Base-by-base conservation (phyloP, 2,888 invertebrate genomes). In the Onchidella celtica region DNA sequence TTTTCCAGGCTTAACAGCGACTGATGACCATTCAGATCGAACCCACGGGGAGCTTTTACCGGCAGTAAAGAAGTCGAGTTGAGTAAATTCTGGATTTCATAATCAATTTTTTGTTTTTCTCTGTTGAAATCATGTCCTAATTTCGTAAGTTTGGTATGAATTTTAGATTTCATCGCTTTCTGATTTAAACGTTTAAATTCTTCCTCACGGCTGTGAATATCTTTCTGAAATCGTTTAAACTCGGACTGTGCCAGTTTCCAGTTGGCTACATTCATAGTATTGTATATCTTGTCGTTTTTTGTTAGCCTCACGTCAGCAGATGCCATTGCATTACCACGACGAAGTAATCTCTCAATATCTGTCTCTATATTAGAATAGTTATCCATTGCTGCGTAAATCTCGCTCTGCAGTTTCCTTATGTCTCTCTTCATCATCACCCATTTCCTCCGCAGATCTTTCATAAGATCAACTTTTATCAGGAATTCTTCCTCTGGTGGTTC, bases 251-350 rank as follows among this genome's bases (percentile, higher is more conserved):
- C 47, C 36, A 69, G 27, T 6, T 47, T 47, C 40, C 40, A 69
- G 38, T 47, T 34, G 24, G 40, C 69, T 24, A 27, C 29, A 11
- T 17, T 24, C 40, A 69, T 47, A 11, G 40, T 24, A 47, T 24
- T 69, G 40, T 69, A 29, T 2, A 69, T 29, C 24, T 47, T 69
- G 47, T 69, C 27, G 69, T 47, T 40, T 14, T 27, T 24, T 17
- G 40, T 69, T 47, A 69, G n/a, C 47, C 40, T 69, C 27, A 47
- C 40, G 27, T 69, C 69, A n/a, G 47, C 29, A 21, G n/a, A 3
- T 29, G 69, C 69, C 24, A 69, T 24, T 17, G 21, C 40, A 69
- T 69, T 47, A 9, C 69, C 69, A 47, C 69, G 69, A 11, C 29
- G 24, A 9, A 69, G 36, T 47, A 69, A 47, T 14, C 40, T 3